Evolutionary conservation across 2,888 invertebrate species (phyloP).

Genomic region (Nasonovia ribisnigri): DNA sequence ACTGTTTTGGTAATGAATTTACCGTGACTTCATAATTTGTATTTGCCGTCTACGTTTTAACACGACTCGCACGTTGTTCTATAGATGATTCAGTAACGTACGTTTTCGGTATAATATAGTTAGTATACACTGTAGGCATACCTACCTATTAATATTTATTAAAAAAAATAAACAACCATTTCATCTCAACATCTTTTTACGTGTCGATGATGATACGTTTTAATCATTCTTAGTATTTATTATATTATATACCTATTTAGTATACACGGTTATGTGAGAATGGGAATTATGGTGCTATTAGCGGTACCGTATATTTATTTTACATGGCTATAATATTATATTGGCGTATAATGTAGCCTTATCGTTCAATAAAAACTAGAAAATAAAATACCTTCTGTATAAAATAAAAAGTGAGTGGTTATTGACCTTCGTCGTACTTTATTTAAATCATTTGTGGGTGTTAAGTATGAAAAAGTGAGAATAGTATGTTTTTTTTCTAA

Average conservation of each 20-base stretch:
- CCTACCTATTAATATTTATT: neutral
- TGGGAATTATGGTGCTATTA: neutral
- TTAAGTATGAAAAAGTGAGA: neutral
- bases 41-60: neutral
- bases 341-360: neutral
- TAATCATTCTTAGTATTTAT: neutral
- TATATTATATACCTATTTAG: neutral
- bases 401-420: slow-evolving; percentile 8
- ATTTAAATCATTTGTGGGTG: neutral
- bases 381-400: neutral
- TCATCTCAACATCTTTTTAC: neutral
- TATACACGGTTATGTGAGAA: neutral
- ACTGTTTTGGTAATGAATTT: slow-evolving; percentile 34
- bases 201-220: neutral
- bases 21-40: neutral
- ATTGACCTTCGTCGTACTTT: neutral
- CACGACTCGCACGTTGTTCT: neutral
- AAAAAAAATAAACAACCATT: neutral
- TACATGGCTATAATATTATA: neutral
- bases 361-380: neutral
- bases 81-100: neutral
- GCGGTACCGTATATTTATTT: neutral
- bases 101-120: neutral
- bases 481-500: neutral
- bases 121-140: neutral